Evolutionary conservation across 2,888 invertebrate genomes (phyloP).

Genomic region (Ormyrus rosae): DNA sequence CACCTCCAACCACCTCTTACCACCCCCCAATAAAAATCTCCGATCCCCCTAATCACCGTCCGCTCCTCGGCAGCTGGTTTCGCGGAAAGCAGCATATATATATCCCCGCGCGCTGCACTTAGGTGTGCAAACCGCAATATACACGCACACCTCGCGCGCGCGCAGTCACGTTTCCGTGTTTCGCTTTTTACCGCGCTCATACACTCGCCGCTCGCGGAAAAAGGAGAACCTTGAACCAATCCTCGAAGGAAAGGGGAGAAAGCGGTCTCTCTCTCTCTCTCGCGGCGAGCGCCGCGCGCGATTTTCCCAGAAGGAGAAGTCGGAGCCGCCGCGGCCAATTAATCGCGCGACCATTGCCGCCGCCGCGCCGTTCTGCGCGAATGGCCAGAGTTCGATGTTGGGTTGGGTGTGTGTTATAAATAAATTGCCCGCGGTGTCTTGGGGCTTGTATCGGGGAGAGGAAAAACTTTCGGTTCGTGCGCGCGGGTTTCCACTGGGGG

Average conservation of each 20-base stretch:
- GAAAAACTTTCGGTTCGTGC: too few species aligned
- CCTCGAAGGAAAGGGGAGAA: constrained; percentile 64
- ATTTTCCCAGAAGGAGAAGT: constrained; percentile 53
- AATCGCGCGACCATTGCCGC: too few species aligned
- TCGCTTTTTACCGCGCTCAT: constrained; percentile 53
- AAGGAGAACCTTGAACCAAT: constrained; percentile 66
- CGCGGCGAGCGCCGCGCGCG: constrained; percentile 58
- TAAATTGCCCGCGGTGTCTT: too few species aligned
- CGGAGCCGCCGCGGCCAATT: constrained; percentile 14
- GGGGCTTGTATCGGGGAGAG: too few species aligned
- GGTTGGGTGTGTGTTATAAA: too few species aligned
- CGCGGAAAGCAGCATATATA: not conserved
- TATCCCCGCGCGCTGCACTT: not conserved
- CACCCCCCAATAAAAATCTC: too few species aligned
- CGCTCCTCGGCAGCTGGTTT: too few species aligned
- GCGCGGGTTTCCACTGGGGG: too few species aligned
- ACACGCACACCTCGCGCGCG: constrained; percentile 40
- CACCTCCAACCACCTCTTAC: too few species aligned
- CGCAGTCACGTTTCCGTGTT: constrained; percentile 66
- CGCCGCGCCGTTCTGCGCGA: too few species aligned
- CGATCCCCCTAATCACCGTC: too few species aligned
- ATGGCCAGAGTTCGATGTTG: too few species aligned
- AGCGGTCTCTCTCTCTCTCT: constrained; percentile 60
- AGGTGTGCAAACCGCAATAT: constrained; percentile 46
- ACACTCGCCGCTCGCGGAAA: constrained; percentile 31